phyloP scores from a whole-genome alignment of 2,888 invertebrate genomes.

The Chalcis sispes region DNA sequence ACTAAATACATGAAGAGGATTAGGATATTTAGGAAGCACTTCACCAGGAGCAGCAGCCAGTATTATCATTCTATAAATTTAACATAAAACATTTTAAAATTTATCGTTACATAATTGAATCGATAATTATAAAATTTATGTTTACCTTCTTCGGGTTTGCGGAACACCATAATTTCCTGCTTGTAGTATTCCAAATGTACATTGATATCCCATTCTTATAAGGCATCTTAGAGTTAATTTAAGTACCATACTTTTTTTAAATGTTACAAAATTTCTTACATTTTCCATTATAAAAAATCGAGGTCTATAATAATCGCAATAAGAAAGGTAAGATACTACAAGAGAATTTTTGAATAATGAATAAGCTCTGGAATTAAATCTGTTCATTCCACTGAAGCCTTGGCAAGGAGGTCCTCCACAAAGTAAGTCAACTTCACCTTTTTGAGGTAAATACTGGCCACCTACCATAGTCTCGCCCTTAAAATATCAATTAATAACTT shows the following conservation, averaged over 20 bases:
- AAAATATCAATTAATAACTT: conserved; percentile 32
- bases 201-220: conserved; percentile 91
- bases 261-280: conserved; percentile 90
- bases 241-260: conserved; percentile 87
- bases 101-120: neutral
- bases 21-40: conserved; percentile 85
- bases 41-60: conserved; percentile 90
- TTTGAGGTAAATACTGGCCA: conserved; percentile 81
- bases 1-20: conserved; percentile 88
- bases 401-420: conserved; percentile 94
- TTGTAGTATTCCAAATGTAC: conserved; percentile 90
- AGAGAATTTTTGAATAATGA: conserved; percentile 91
- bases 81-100: conserved; percentile 27
- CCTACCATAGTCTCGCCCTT: conserved; percentile 78
- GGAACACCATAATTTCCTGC: conserved; percentile 92
- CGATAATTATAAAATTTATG: conserved; percentile 6
- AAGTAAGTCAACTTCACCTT: conserved; percentile 88
- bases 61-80: conserved; percentile 80
- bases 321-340: conserved; percentile 88
- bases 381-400: conserved; percentile 93
- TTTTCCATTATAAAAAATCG: conserved; percentile 90
- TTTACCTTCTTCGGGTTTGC: conserved; percentile 84
- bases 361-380: conserved; percentile 90
- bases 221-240: conserved; percentile 87
- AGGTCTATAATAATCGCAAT: conserved; percentile 91